Evolutionary conservation across 2,113 vertebrate genomes (phyloP).

Genomic region (Neoarius graeffei): DNA sequence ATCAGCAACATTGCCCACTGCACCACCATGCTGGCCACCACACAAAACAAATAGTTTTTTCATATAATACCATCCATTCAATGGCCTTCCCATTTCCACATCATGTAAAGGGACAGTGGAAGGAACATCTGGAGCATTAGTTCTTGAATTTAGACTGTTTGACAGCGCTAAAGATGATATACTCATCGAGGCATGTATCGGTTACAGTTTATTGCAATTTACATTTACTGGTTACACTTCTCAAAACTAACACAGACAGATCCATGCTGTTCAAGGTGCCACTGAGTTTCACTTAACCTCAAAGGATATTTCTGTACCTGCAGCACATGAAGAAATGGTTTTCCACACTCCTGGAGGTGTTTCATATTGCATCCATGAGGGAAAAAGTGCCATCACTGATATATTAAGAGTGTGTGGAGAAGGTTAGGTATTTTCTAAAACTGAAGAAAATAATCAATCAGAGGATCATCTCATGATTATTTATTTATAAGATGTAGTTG

Average conservation of each 20-base stretch:
- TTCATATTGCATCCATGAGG: constrained; percentile 2
- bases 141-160: background rate
- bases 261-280: background rate
- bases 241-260: background rate
- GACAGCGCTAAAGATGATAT: background rate
- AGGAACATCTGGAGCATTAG: background rate
- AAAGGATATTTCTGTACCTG: background rate
- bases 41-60: background rate
- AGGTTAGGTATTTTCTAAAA: background rate
- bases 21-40: background rate
- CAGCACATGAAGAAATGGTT: constrained; percentile 9
- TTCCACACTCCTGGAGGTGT: background rate
- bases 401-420: background rate
- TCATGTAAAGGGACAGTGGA: background rate
- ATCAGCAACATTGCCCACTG: background rate
- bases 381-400: background rate
- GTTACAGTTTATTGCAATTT: background rate
- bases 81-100: background rate
- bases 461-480: background rate
- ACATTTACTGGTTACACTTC: background rate
- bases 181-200: background rate
- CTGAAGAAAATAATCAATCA: background rate
- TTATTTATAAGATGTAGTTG: background rate
- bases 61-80: background rate
- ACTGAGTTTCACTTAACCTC: background rate